Conservation (phyloP, 2,797 vertebrate genomes). For the Petrocephalus schoutedeni region DNA sequence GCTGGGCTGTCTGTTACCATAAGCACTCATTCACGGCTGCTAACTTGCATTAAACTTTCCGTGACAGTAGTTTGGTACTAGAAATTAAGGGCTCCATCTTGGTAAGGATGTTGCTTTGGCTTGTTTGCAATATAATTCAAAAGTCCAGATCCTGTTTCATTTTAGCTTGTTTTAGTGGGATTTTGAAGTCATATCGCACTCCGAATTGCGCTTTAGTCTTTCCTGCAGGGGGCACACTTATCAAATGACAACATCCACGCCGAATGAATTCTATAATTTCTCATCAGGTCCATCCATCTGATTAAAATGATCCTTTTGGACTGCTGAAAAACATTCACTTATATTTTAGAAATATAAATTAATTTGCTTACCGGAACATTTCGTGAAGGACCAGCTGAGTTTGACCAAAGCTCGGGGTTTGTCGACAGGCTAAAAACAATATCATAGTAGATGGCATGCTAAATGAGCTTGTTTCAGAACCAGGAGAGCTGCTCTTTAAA, state of each 20-base stretch:
- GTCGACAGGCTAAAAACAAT: not conserved
- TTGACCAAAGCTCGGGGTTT: not conserved
- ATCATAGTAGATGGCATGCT: not conserved
- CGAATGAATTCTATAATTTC: not conserved
- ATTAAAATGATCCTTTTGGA: not conserved
- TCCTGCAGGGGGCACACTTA: slow-evolving; percentile 79
- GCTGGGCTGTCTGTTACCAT: not conserved
- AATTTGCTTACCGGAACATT: not conserved
- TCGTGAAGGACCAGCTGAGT: not conserved
- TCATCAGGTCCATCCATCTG: not conserved
- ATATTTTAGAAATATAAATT: not conserved
- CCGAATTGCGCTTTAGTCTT: slow-evolving; percentile 12
- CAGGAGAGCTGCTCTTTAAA: not conserved
- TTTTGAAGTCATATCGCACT: not conserved
- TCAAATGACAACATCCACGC: slow-evolving; percentile 48
- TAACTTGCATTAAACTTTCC: not conserved
- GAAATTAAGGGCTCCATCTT: not conserved
- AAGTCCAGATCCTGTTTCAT: not conserved
- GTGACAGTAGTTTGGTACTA: not conserved
- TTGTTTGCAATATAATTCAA: not conserved
- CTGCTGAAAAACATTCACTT: not conserved
- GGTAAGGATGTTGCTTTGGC: not conserved
- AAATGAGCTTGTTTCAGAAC: not conserved
- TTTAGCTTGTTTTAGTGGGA: not conserved
- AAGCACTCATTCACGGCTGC: not conserved